A percentile compares a stretch with the other conserved stretches of the same genome.
phyloP scores from a whole-genome alignment of 1,140 invertebrate species.

The Bathynomus jamesi region DNA sequence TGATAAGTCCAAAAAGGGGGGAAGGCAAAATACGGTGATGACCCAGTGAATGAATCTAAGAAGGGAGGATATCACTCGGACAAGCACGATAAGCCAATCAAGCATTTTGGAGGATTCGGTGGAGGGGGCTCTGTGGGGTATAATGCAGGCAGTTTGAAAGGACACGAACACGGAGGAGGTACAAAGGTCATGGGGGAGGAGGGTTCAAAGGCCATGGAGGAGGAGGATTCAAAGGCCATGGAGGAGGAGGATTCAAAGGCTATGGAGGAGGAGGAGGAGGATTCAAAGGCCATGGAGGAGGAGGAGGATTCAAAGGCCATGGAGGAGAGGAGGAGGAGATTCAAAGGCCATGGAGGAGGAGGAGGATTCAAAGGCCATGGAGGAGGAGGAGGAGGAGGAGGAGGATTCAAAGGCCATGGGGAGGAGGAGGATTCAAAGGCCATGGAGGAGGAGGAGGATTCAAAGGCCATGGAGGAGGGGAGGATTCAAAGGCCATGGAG shows the following conservation, averaged over 20 bases:
- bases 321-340: background rate
- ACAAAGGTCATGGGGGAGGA: background rate
- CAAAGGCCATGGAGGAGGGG: no score
- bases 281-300: background rate
- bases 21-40: constrained; percentile 28
- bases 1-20: constrained; percentile 21
- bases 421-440: no score
- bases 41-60: constrained; percentile 26
- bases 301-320: constrained; percentile 1
- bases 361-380: no score
- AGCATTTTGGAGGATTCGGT: constrained; percentile 26
- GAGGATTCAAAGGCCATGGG: constrained; percentile 1
- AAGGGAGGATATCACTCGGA: constrained; percentile 11
- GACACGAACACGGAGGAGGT: background rate
- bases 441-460: background rate
- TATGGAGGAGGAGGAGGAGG: constrained; percentile 12
- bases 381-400: constrained; percentile 6
- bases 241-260: constrained; percentile 3
- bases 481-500: no score
- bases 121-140: constrained; percentile 23
- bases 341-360: no score
- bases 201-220: background rate
- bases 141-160: background rate
- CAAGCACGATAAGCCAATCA: constrained; percentile 8
- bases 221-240: background rate